Percentiles rank a stretch among this genome's conserved stretches.
phyloP scores from a whole-genome alignment of 2,888 invertebrate genomes.

The Xestia sexstrigata region DNA sequence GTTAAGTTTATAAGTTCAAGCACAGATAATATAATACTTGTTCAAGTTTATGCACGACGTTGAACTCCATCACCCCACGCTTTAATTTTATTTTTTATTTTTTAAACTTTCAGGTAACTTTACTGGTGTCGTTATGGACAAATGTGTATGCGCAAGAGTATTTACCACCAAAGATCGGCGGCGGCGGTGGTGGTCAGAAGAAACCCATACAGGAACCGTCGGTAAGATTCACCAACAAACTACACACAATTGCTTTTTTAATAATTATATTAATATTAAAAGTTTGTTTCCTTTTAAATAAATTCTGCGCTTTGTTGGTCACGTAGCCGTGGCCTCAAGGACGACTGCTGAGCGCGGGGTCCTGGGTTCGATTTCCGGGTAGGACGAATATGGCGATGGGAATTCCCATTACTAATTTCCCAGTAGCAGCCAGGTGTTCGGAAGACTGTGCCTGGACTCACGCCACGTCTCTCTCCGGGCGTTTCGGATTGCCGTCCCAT shows the following conservation, averaged over 20 bases:
- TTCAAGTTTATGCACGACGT: neutral
- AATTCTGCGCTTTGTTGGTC: neutral
- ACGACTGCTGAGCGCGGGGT: neutral
- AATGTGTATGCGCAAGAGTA: slow-evolving; percentile 85
- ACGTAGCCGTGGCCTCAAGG: neutral
- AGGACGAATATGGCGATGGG: neutral
- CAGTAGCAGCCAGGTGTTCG: neutral
- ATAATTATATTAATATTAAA: neutral
- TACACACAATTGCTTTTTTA: too few relatives aligned
- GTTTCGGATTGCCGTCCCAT: neutral
- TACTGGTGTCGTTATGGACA: slow-evolving; percentile 81
- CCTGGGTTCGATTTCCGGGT: neutral
- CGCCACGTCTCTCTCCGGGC: neutral
- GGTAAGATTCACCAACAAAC: slow-evolving; percentile 68
- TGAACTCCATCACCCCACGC: neutral
- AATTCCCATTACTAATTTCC: neutral
- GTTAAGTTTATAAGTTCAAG: neutral
- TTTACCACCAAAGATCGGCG: slow-evolving; percentile 88
- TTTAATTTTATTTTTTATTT: neutral
- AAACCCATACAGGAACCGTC: slow-evolving; percentile 81
- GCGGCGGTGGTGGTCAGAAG: slow-evolving; percentile 75
- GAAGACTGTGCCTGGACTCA: neutral
- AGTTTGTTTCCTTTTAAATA: neutral
- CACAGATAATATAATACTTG: too few relatives aligned
- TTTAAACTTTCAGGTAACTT: slow-evolving; percentile 73